Conservation (phyloP, 2,113 vertebrate species). For the Oreocharis arfaki region DNA sequence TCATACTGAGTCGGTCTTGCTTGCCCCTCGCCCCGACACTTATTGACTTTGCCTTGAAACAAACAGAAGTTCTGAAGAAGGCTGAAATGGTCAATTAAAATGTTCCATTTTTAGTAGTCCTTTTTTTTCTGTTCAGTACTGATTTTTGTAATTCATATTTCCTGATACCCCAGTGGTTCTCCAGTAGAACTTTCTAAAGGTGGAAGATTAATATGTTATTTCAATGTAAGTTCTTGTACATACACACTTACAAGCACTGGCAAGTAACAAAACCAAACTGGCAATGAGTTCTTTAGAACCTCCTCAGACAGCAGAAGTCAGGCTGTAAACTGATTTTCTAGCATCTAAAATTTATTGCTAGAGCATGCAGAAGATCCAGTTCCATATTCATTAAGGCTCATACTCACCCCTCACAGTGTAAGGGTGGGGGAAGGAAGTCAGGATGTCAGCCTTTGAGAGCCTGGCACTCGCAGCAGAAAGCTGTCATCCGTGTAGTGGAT, state of each 20-base stretch:
- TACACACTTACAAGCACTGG: background rate
- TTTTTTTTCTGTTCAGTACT: background rate
- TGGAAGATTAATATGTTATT: background rate
- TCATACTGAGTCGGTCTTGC: no score
- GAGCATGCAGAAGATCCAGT: background rate
- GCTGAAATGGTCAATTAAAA: background rate
- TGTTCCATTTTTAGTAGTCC: background rate
- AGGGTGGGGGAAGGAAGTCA: background rate
- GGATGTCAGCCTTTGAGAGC: background rate
- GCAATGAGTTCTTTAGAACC: background rate
- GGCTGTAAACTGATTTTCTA: background rate
- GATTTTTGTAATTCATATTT: background rate
- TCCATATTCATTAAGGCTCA: accelerated
- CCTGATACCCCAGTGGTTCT: background rate
- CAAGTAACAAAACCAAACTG: background rate
- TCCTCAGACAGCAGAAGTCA: background rate
- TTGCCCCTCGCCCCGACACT: no score
- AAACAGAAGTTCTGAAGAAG: background rate
- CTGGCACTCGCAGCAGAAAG: background rate
- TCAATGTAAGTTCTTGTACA: background rate
- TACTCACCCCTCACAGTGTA: background rate
- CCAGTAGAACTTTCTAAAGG: background rate
- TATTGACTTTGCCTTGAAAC: background rate
- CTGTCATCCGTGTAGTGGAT: background rate
- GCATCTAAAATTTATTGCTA: background rate